Percentiles rank a stretch among this genome's conserved stretches.
phyloP scores from a whole-genome alignment of 1,140 invertebrate species.

The Aleiodes sp. region DNA sequence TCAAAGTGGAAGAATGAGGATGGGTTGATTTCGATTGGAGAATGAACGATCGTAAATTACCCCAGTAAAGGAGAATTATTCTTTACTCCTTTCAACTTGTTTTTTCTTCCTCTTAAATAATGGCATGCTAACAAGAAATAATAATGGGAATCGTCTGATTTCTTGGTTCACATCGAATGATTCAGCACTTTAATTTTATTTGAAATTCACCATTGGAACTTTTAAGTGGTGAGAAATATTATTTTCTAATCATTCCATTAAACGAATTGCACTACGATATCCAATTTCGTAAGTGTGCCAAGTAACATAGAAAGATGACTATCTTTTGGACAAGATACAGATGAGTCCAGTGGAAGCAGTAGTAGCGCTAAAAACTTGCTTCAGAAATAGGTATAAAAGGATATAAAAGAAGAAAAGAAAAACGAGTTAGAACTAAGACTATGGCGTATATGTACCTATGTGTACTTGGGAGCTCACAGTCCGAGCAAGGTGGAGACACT shows the following conservation, averaged over 20 bases:
- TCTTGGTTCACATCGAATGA: no score
- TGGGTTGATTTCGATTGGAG: neutral
- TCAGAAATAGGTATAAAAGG: neutral
- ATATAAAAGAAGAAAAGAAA: slow-evolving; percentile 13
- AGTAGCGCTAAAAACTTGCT: neutral
- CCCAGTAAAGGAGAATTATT: neutral
- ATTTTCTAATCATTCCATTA: no score
- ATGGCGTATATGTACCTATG: slow-evolving; percentile 27
- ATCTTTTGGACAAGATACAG: neutral
- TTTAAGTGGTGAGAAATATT: neutral
- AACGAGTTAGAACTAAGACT: no score
- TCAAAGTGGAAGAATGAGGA: slow-evolving; percentile 3
- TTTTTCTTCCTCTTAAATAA: no score
- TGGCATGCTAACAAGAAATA: no score
- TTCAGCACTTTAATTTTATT: no score
- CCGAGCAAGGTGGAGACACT: slow-evolving; percentile 52
- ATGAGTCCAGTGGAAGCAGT: neutral
- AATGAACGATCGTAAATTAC: neutral
- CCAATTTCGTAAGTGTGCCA: neutral
- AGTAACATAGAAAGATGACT: neutral
- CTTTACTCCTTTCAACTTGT: neutral
- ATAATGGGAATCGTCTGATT: no score
- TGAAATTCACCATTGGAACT: neutral
- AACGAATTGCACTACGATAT: no score
- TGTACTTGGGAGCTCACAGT: slow-evolving; percentile 31